phyloP scores from a whole-genome alignment of 2,113 vertebrate genomes.

The Progne subis region DNA sequence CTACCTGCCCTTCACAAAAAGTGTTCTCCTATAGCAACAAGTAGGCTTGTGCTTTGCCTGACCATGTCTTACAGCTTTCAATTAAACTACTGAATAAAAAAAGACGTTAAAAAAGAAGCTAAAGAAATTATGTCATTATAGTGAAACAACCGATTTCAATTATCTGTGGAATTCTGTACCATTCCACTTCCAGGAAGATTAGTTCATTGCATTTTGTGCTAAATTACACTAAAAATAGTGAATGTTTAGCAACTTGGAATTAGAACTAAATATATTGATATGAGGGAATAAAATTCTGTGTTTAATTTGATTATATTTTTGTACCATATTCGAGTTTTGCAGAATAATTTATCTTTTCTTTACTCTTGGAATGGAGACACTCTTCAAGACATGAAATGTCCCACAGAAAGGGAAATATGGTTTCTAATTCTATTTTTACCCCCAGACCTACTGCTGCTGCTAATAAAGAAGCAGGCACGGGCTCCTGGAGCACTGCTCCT shows the following conservation, averaged over 20 bases:
- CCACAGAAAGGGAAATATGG: neutral
- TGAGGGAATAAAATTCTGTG: neutral
- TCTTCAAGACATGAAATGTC: neutral
- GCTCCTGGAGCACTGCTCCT: neutral
- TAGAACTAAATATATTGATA: neutral
- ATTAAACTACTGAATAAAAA: neutral
- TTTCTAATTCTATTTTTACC: neutral
- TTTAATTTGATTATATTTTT: neutral
- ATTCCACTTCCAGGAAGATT: neutral
- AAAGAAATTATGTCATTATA: neutral
- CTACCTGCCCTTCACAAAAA: neutral
- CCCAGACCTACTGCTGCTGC: neutral
- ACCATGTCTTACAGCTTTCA: neutral
- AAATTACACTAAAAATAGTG: neutral
- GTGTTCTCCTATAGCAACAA: neutral
- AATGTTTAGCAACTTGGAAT: neutral
- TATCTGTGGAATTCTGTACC: neutral
- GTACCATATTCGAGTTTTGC: neutral
- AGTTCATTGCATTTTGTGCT: neutral
- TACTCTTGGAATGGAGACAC: neutral
- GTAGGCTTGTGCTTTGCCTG: neutral
- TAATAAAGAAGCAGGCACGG: neutral
- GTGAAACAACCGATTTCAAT: neutral
- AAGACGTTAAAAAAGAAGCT: neutral
- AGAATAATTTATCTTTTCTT: neutral